Evolutionary conservation across 2,113 vertebrate genomes (phyloP), one percentile per base, ranked within the genome.

Genomic region (Nannobrachium achirus): DNA sequence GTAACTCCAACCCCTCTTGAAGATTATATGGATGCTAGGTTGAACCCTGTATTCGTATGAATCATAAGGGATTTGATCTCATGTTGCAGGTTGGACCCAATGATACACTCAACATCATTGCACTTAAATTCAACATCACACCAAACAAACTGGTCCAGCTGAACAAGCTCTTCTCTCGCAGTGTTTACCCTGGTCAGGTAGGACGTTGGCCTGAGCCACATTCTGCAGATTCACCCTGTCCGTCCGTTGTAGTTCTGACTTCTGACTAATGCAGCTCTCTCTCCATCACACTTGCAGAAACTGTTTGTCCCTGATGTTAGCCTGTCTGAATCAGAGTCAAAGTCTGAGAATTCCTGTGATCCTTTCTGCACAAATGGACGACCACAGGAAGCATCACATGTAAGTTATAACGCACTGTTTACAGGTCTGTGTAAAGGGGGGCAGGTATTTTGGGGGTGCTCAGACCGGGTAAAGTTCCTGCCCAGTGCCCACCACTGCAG

Each of bases 101-200:
- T 38, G 97, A 99, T 79, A 97, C 97, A 10, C 90, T 99, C 61
- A 98, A 95, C 92, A 95, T 94, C 80, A 96, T 98, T 67, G 96
- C 97, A 14, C 90, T 99, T 68, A 96, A 95, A 75, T 99, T 97
- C 89, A 98, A 98, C 82, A 68, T 98, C 89, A 99, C 96, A 62
- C 98, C 98, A 45, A 98, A 98, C 89, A 96, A 96, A 82, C 91
- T 98, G 83, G 96, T 98, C 79, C 96, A 98, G 82, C 86, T 98
- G 62, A 99, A 99, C 90, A 96, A 95, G 66, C 95, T 99, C 75
- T 98, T 96, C 79, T 94, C 94, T 0, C 96, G 91, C 52, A 97
- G 95, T 0, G 91, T 99, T 75, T 95, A 97, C 84, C 94, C 97
- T 33, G 96, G 97, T 72, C 98, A 98, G 96, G 97, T 98, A 94